These are phyloP conservation scores for Myotis findleyi DNA, from an alignment of 2,797 vertebrate genomes.

Conservation along the genomic window DNA sequence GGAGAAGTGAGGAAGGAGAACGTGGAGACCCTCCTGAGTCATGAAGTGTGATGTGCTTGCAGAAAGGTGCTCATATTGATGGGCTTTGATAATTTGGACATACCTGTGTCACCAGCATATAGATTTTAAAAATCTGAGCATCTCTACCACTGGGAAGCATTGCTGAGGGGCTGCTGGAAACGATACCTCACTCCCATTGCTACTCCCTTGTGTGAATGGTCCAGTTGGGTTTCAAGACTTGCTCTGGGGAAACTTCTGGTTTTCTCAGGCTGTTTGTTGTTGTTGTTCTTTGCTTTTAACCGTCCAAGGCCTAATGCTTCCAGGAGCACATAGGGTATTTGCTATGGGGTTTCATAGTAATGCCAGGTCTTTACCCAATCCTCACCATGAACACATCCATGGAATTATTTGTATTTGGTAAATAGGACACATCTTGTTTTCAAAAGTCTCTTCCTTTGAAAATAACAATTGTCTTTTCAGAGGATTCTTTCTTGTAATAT, in stretches of 20 bases:
- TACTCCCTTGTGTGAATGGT: background rate
- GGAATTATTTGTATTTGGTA: background rate
- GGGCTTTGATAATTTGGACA: background rate
- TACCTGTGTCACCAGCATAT: background rate
- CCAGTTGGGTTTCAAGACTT: background rate
- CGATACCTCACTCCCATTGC: fast-evolving
- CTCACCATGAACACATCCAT: background rate
- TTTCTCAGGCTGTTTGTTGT: background rate
- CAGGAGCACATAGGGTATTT: background rate
- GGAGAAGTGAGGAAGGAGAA: background rate
- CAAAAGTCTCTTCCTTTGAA: background rate
- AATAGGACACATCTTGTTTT: background rate
- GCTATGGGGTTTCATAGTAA: constrained; percentile 27
- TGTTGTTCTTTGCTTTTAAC: background rate
- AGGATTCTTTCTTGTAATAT: background rate
- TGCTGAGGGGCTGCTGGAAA: background rate
- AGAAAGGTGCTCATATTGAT: background rate
- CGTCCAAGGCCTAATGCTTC: background rate
- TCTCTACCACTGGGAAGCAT: background rate
- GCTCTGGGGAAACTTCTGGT: background rate
- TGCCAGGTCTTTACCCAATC: background rate
- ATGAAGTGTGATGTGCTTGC: background rate
- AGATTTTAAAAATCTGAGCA: background rate
- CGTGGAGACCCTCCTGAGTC: background rate
- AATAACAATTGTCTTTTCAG: background rate